Evolutionary conservation across 2,888 invertebrate species (phyloP), one percentile per base, ranked within the genome.

Genomic region (Polylopha cassiicola): DNA sequence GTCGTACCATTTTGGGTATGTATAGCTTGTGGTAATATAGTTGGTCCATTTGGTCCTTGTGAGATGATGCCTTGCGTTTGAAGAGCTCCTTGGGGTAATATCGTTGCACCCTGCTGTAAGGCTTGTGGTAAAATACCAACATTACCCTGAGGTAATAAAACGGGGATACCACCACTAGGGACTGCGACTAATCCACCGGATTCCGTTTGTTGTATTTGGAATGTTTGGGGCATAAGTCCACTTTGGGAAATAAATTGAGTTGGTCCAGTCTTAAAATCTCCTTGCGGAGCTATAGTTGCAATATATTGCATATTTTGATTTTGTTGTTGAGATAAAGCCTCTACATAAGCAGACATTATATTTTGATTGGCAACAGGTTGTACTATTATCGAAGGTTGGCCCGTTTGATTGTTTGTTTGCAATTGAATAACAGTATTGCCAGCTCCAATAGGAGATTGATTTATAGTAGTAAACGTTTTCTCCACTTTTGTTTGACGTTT

Each of bases 291-390:
- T 43, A 91, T 88, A 0, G 92, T 89, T 5, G 93, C 89, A 27
- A 94, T 90, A 55, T 93, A 94, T 58, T 94, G 94, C 70, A 93
- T 84, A 61, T 91, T 91, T 64, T 91, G 91, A 41, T 89, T 89
- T 38, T 90, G 88, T 50, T 90, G 89, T 55, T 91, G 91, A 31
- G 91, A 91, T 50, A 91, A 82, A 0, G 90, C 87, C 59, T 92
- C 91, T 2, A 92, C 89, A 68, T 91, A 91, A 8, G 78, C 78
- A 1, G 90, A 89, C 82, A 89, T 86, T 21, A 89, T 81, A 37
- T 87, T 88, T 38, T 89, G 87, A 56, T 86, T 87, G 16, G 75
- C 73, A 5, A 90, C 82, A 56, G 91, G 91, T 61, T 92, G 92
- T 1, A 92, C 86, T 50, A 92, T 90, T 10, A 92, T 89, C 0